Conservation (phyloP, 1,140 invertebrate species). For the Ceratina australensis region DNA sequence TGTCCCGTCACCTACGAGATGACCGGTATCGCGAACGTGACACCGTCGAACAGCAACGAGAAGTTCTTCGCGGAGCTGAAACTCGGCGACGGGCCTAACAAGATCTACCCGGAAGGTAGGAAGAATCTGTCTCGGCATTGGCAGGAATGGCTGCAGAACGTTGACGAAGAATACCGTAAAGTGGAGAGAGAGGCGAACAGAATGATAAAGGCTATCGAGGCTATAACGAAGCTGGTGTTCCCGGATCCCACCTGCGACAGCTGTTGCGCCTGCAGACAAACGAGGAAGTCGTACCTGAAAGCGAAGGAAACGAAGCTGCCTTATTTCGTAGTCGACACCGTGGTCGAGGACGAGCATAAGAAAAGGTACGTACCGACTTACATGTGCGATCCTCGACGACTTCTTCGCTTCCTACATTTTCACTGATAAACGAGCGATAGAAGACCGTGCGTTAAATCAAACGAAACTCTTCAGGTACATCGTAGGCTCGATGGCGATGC, state of each 20-base stretch:
- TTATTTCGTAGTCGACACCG: constrained; percentile 56
- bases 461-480: no score
- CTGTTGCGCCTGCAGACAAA: constrained; percentile 71
- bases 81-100: constrained; percentile 40
- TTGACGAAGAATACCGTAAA: constrained; percentile 61
- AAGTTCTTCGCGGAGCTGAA: constrained; percentile 62
- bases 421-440: no score
- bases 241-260: constrained; percentile 61
- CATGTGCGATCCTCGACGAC: no score
- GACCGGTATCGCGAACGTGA: constrained; percentile 53
- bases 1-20: constrained; percentile 61
- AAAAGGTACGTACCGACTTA: no score
- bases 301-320: constrained; percentile 56
- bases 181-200: constrained; percentile 61
- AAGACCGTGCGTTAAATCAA: no score
- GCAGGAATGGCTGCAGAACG: constrained; percentile 66
- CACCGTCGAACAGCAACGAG: constrained; percentile 60
- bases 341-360: constrained; percentile 50
- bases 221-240: constrained; percentile 52
- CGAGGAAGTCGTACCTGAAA: constrained; percentile 56
- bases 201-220: constrained; percentile 61
- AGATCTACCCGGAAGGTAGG: constrained; percentile 61
- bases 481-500: constrained; percentile 62
- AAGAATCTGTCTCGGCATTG: constrained; percentile 69
- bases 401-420: no score